Percentiles rank a stretch among this genome's conserved stretches.
Conservation (phyloP, 2,888 invertebrate species). For the Myopa testacea region DNA sequence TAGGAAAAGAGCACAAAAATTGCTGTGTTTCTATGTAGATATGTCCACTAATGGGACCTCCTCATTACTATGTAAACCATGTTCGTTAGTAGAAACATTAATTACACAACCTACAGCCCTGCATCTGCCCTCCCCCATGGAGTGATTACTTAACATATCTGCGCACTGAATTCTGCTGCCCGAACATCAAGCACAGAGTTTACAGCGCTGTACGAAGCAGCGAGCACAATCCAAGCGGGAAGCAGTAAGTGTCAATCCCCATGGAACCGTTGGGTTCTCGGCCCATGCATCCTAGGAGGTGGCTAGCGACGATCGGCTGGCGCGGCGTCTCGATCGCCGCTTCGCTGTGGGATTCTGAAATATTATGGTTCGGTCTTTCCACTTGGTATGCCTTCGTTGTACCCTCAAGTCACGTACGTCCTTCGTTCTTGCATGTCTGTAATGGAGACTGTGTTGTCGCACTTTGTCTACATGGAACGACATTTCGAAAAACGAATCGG, state of each 20-base stretch:
- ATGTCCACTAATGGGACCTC: slow-evolving; percentile 1
- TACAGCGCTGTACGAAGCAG: neutral
- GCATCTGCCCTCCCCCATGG: neutral
- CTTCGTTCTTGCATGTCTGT: slow-evolving; percentile 2
- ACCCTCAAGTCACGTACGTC: slow-evolving; percentile 32
- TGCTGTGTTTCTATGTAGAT: no score
- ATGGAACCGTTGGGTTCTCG: neutral
- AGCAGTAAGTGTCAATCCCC: slow-evolving; percentile 30
- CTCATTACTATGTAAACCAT: slow-evolving; percentile 32
- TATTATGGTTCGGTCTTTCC: neutral
- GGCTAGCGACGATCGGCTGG: slow-evolving; percentile 12
- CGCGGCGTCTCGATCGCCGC: neutral
- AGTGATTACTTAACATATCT: neutral
- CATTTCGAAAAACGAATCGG: slow-evolving; percentile 11
- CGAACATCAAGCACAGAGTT: slow-evolving; percentile 10
- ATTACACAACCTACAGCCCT: slow-evolving; percentile 22
- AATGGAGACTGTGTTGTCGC: slow-evolving; percentile 13
- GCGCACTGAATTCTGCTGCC: neutral
- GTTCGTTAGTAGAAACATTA: slow-evolving; percentile 32
- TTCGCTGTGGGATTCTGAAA: slow-evolving; percentile 4
- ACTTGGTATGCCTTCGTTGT: slow-evolving; percentile 2
- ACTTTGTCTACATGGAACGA: slow-evolving; percentile 43
- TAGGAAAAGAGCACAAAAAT: neutral
- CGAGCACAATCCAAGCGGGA: neutral
- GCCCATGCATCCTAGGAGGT: neutral